phyloP scores from a whole-genome alignment of 1,140 invertebrate species.

The Ceratina australensis region DNA sequence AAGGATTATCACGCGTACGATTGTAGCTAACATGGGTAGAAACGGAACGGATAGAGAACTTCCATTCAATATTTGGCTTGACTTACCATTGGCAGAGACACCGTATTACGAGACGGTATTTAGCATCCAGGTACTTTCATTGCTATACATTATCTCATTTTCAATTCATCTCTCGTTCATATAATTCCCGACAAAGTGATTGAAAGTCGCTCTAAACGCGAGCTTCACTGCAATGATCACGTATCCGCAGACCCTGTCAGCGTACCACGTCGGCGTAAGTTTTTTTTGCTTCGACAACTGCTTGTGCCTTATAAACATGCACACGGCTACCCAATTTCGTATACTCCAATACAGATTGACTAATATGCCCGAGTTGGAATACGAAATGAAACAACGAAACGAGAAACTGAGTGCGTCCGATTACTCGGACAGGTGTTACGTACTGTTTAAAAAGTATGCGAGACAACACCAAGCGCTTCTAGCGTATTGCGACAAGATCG shows the following conservation, averaged over 20 bases:
- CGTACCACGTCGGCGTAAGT: not conserved
- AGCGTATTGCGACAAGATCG: constrained; percentile 35
- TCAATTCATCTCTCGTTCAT: too few species aligned
- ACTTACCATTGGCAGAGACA: constrained; percentile 36
- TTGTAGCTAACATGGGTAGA: constrained; percentile 50
- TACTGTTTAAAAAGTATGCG: constrained; percentile 1
- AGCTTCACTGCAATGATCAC: too few species aligned
- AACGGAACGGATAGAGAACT: constrained; percentile 54
- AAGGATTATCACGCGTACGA: not conserved
- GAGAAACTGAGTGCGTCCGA: too few species aligned
- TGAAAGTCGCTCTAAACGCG: too few species aligned
- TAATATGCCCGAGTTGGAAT: not conserved
- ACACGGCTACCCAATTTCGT: not conserved
- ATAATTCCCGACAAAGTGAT: too few species aligned
- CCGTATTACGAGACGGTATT: constrained; percentile 55
- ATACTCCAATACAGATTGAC: not conserved
- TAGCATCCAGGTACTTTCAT: not conserved
- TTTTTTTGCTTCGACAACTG: not conserved
- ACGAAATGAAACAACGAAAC: not conserved
- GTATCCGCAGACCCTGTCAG: not conserved
- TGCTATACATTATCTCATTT: not conserved
- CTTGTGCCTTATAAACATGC: not conserved
- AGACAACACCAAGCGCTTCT: constrained; percentile 52
- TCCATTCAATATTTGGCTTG: constrained; percentile 50
- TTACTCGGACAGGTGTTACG: not conserved